Conservation (phyloP, 2,888 invertebrate genomes). For the Oxycera nigricornis region DNA sequence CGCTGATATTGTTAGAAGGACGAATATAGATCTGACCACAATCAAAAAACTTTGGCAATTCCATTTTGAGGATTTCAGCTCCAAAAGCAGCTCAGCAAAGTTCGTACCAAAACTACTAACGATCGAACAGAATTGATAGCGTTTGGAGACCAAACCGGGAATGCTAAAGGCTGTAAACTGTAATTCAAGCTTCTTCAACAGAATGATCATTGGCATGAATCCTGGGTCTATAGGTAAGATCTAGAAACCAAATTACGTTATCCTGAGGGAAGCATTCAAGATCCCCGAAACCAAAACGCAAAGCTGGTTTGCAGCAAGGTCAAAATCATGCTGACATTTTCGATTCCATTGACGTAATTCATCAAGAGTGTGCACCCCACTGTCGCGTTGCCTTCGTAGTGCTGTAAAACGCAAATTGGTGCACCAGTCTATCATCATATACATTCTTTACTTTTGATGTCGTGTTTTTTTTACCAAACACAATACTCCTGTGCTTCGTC, state of each 20-base stretch:
- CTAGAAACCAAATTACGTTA: conserved; percentile 3
- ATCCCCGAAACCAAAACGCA: not conserved
- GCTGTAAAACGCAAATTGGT: not conserved
- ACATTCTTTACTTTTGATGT: not conserved
- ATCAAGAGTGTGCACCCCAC: not conserved
- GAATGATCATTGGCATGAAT: not conserved
- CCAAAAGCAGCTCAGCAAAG: not conserved
- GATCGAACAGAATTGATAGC: not conserved
- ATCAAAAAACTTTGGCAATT: not conserved
- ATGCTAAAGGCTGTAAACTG: not conserved
- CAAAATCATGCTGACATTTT: conserved; percentile 1
- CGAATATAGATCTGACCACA: not conserved
- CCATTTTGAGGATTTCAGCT: not conserved
- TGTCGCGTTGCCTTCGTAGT: not conserved
- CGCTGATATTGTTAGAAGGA: not conserved
- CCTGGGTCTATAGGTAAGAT: not conserved
- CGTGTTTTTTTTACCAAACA: not conserved
- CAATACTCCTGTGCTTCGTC: not conserved
- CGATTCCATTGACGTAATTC: not conserved
- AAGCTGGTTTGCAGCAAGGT: not conserved
- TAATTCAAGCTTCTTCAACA: not conserved
- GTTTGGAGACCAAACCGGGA: not conserved
- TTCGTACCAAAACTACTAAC: not conserved
- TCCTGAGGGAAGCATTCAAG: not conserved
- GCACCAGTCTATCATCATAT: not conserved